Base-by-base conservation (phyloP, 2,797 vertebrate species). In the Arnoldichthys spilopterus region DNA sequence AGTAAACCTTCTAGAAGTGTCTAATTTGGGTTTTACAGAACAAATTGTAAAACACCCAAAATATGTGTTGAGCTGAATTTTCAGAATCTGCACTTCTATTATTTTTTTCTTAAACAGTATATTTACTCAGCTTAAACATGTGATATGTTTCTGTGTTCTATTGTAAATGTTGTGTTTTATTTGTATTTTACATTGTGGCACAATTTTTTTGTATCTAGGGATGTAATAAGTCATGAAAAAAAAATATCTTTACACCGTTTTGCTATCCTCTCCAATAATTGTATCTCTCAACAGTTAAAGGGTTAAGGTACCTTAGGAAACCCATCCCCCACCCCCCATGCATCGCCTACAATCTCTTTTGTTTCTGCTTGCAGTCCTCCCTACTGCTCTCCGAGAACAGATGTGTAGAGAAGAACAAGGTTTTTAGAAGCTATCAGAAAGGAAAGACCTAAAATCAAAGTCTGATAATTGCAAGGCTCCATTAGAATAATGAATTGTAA, bases 401-500 rank as follows among this genome's bases (percentile, higher is more conserved):
- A 66, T 66, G 63, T n/a, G 5, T 16, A 2, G n/a, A 22, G 63
- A 66, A 16, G 26, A 66, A 12, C 43, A 30, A 30, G 64, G 64
- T 20, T 62, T 62, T 34, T 32, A 34, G 18, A 30, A 62, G 32
- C 59, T 34, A 30, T 62, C 30, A 18, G 63, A 20, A 47, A 26
- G 24, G 6, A 68, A 67, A 13, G 45, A 63, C 58, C 32, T 89
- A 68, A 82, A 84, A 86, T 30, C 78, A 83, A 16, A 79, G 43
- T 30, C 76, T 84, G 20, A 53, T 74, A 78, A 73, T 76, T 79
- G 54, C 79, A 87, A 72, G 84, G 64, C 59, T 49, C 84, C 61
- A 85, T 89, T 87, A 89, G 40, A 73, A 85, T 89, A 87, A 76
- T 85, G 82, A 87, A 51, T 32, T 74, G 34, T 68, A 80, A 54